These are phyloP conservation scores for Aleadryas rufinucha DNA, from an alignment of 2,113 vertebrate genomes.

Conservation along the genomic window DNA sequence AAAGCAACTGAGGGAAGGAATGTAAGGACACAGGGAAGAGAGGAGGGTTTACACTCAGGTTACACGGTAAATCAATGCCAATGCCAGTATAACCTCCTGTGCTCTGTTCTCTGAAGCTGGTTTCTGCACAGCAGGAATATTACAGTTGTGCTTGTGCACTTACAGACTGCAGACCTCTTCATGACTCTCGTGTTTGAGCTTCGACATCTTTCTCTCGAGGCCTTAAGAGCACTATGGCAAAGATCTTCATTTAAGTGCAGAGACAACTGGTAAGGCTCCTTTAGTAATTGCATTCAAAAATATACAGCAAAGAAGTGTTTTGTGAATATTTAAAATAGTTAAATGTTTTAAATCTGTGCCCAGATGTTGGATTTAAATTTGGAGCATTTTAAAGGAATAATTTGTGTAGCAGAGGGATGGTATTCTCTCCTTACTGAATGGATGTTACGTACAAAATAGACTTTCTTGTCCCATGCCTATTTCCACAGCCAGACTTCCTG, in stretches of 20 bases:
- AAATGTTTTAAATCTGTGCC: neutral
- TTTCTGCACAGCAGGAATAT: neutral
- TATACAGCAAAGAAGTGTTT: neutral
- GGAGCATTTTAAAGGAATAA: neutral
- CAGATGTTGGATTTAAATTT: neutral
- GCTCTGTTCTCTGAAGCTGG: neutral
- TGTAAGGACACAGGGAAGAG: neutral
- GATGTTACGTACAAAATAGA: neutral
- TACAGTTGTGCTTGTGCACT: neutral
- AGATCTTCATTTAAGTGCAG: slow-evolving; percentile 78
- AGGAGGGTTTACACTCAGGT: neutral
- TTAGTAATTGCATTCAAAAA: neutral
- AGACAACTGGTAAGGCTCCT: slow-evolving; percentile 76
- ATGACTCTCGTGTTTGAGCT: slow-evolving; percentile 77
- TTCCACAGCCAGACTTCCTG: neutral
- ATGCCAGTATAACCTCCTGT: neutral
- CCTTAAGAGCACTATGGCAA: slow-evolving; percentile 75
- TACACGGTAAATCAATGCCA: neutral
- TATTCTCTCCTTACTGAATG: neutral
- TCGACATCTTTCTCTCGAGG: slow-evolving; percentile 64
- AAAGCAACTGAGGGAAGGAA: neutral
- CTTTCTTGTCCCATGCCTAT: neutral
- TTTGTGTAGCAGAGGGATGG: neutral
- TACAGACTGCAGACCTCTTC: slow-evolving; percentile 75
- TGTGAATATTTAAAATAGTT: neutral